phyloP scores from a whole-genome alignment of 2,113 vertebrate species.

The Tichodroma muraria region DNA sequence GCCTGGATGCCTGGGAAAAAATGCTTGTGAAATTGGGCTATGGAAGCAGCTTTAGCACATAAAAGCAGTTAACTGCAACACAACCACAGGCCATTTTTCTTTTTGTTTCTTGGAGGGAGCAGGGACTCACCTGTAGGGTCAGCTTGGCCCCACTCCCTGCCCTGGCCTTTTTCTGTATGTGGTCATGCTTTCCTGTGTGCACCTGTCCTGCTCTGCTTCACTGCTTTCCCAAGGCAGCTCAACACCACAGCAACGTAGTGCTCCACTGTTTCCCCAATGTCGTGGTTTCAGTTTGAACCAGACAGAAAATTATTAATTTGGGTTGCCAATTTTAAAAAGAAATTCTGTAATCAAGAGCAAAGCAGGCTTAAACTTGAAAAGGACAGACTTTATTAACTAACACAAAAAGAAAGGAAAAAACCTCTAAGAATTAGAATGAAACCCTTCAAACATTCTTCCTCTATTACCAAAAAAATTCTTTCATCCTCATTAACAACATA shows the following conservation, averaged over 20 bases:
- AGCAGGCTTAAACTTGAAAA: too few relatives aligned
- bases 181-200: background rate
- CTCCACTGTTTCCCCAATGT: background rate
- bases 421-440: too few relatives aligned
- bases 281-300: too few relatives aligned
- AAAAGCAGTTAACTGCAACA: background rate
- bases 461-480: too few relatives aligned
- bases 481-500: too few relatives aligned
- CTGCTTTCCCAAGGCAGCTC: background rate
- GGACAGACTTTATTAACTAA: too few relatives aligned
- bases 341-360: too few relatives aligned
- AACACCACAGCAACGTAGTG: fast-evolving
- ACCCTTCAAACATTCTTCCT: too few relatives aligned
- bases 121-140: too few relatives aligned
- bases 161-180: background rate
- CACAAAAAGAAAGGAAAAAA: too few relatives aligned
- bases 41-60: background rate
- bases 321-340: too few relatives aligned
- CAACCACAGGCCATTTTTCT: background rate
- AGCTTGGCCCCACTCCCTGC: background rate
- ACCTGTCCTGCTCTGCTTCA: background rate
- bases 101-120: background rate
- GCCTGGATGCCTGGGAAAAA: fast-evolving
- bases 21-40: fast-evolving
- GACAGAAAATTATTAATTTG: too few relatives aligned